Percentiles rank a stretch among this genome's conserved stretches.
phyloP scores from a whole-genome alignment of 1,140 invertebrate species.

The Sycophaga agraensis region DNA sequence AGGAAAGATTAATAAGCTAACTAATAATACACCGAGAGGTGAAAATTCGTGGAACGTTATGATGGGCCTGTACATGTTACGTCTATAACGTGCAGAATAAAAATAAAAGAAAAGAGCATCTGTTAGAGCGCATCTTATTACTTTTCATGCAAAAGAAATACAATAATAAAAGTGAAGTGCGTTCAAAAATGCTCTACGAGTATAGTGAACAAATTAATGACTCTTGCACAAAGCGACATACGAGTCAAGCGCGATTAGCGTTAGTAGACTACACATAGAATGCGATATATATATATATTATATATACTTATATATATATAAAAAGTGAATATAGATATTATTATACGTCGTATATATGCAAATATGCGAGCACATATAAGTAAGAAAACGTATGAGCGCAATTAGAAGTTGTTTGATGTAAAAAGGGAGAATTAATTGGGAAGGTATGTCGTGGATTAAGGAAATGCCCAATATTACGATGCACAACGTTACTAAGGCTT shows the following conservation, averaged over 20 bases:
- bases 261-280: conserved; percentile 13
- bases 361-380: conserved; percentile 13
- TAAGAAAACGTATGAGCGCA: conserved; percentile 9
- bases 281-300: conserved; percentile 14
- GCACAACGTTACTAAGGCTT: conserved; percentile 46
- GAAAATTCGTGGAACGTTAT: not conserved
- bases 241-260: conserved; percentile 21
- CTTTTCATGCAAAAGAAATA: too few species aligned
- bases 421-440: conserved; percentile 5
- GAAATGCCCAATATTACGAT: conserved; percentile 40
- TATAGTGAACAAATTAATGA: not conserved
- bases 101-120: not conserved
- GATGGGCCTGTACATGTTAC: conserved; percentile 2
- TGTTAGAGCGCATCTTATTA: not conserved
- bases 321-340: conserved; percentile 23
- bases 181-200: not conserved
- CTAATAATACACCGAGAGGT: not conserved
- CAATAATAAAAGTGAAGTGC: not conserved
- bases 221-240: conserved; percentile 24
- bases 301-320: conserved; percentile 2
- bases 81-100: not conserved
- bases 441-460: conserved; percentile 11
- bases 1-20: too few species aligned
- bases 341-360: conserved; percentile 11
- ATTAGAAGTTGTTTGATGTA: not conserved